These are phyloP conservation scores for Hyperoodon ampullatus DNA, from an alignment of 2,113 vertebrate genomes.

Conservation along the genomic window DNA sequence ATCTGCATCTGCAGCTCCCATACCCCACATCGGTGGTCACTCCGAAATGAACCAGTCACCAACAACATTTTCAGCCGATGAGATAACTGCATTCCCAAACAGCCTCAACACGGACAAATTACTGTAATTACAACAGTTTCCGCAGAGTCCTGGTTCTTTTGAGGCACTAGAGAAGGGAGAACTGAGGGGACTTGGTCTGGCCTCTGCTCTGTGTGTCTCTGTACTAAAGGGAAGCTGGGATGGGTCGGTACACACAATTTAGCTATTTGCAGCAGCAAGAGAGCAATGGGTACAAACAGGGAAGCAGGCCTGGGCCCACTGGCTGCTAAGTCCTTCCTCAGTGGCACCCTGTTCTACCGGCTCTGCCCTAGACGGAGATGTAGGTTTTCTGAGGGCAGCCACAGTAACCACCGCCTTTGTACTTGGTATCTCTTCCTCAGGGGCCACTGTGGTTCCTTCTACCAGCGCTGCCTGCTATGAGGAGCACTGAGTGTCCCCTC, in stretches of 20 bases:
- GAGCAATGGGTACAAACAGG: background rate
- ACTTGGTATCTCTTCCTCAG: background rate
- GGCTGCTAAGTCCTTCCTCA: background rate
- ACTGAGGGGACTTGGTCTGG: background rate
- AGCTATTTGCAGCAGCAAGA: background rate
- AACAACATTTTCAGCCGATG: constrained; percentile 63
- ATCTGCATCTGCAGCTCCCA: background rate
- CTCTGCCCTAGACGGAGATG: fast-evolving
- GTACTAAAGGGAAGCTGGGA: background rate
- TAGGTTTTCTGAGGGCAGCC: background rate
- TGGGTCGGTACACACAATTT: background rate
- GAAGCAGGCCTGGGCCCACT: background rate
- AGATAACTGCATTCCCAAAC: constrained; percentile 61
- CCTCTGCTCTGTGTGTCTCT: constrained; percentile 7
- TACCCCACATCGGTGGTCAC: constrained; percentile 35
- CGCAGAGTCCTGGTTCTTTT: constrained; percentile 50
- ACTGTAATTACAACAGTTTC: constrained; percentile 38
- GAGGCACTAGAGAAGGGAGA: constrained; percentile 46
- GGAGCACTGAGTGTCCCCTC: background rate
- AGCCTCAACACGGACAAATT: constrained; percentile 61
- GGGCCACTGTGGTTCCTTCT: background rate
- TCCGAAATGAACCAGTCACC: background rate
- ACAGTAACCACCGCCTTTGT: fast-evolving
- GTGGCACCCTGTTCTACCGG: background rate
- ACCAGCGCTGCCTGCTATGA: background rate